Base-by-base conservation (phyloP, 2,797 vertebrate species). In the Siniperca obscura region DNA sequence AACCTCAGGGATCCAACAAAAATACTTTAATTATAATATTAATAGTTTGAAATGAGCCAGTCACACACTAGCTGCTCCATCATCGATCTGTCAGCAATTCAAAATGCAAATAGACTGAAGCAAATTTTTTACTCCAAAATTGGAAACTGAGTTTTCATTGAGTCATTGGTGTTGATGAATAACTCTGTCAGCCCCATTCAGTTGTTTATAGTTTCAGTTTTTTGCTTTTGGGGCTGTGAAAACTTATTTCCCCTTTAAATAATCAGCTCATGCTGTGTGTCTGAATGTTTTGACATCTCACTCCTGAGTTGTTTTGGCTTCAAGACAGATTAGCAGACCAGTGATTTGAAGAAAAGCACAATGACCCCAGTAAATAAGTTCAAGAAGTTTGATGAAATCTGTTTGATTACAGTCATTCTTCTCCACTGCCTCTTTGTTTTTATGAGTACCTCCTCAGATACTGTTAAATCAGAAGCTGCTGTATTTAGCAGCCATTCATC, bases 401-500 rank as follows among this genome's bases (percentile, higher is more conserved):
- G 59, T 89, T 81, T 86, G 85, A 90, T 89, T 90, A 65, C 72
- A 78, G 50, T 81, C 71, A 67, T 87, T 86, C 62, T 67, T 78
- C 62, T 86, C 71, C 42, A 7, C 74, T 34, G 74, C 40, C 76
- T 84, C 74, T 85, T 83, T 78, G 48, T 83, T 71, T 82, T 76
- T 34, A 78, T 38, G 52, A 82, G 70, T 74, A 74, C 73, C 80
- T 84, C 79, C 73, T 80, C 78, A 66, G 66, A 82, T 66, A 56
- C 69, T 52, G 74, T 80, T 81, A 75, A 85, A 88, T 91, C 82
- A 84, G 80, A 81, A 55, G 64, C 60, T 5, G 78, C 83, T 69
- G 77, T 81, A 68, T 84, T 87, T 85, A 84, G 82, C 77, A 60
- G 80, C 67, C 81, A 79, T 90, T 87, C 86, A 86, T 90, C 86